Base-by-base conservation (phyloP, 2,113 vertebrate species). In the Hippocampus barbouri region DNA sequence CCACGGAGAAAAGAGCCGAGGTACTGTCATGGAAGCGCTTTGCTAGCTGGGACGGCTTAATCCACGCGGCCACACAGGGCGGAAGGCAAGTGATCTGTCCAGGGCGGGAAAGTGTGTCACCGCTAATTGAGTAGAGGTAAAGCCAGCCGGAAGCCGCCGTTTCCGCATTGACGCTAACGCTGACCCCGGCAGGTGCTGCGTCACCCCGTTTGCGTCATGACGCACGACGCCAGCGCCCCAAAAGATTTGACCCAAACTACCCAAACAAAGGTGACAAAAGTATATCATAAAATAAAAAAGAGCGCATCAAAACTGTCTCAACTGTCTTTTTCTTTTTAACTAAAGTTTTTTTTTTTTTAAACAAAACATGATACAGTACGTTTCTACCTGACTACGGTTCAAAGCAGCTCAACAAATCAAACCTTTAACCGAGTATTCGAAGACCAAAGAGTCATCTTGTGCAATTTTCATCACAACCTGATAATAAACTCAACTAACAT, bases 71-170 rank as follows among this genome's bases (percentile, higher is more conserved):
- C 25, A 9, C 25, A 5, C 20, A 9, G 6, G 67, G 66, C 62
- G 73, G 85, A 73, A 79, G 71, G 57, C 65, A 57, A 69, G 38
- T 27, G 75, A 76, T 74, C 78, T 72, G 60, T 25, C 47, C 2
- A 34, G 18, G 15, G 69, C 53, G 66, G 43, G 51, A 80, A 89
- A 88, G 85, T 88, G 63, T 89, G 89, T 89, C 88, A 89, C 76
- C 69, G 43, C 78, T 88, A 89, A 89, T 88, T 87, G 79, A 30
- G 30, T 30, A 30, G 2, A 30, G 30, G 30, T 53, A 85, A 87
- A 86, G 76, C 80, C 74, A 67, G 34, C 78, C 54, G 74, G n/a
- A 25, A 4, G 11, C 21, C 8, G 30, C n/a, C 66, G 59, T 53
- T 45, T 45, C 43, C 43, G 43, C 43, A 12, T 4, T 45, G 43